These are phyloP conservation scores for Anoplius nigerrimus DNA, from an alignment of 2,888 invertebrate genomes.

Conservation along the genomic window DNA sequence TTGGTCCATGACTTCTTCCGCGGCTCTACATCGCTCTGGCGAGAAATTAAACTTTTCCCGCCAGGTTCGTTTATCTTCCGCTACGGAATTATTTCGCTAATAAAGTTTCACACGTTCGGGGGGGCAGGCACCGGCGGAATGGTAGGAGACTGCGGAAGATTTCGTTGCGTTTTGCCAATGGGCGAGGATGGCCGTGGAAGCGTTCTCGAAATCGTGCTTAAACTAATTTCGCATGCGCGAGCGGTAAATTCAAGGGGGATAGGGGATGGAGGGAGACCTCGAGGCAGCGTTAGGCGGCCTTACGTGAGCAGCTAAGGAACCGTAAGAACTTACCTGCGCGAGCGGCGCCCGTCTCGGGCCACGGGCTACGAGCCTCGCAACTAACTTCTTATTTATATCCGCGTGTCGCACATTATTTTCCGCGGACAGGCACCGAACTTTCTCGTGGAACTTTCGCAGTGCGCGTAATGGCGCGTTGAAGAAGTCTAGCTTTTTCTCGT, in stretches of 20 bases:
- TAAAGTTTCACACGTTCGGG: no score
- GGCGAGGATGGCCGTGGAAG: no score
- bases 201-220: slow-evolving; percentile 4
- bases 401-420: slow-evolving; percentile 52
- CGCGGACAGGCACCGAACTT: slow-evolving; percentile 39
- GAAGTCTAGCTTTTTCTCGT: slow-evolving; percentile 38
- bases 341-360: no score
- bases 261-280: slow-evolving; percentile 18
- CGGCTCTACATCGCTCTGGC: no score
- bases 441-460: slow-evolving; percentile 42
- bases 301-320: slow-evolving; percentile 26
- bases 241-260: slow-evolving; percentile 49
- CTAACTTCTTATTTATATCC: slow-evolving; percentile 53
- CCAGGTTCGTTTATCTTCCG: no score
- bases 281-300: slow-evolving; percentile 8
- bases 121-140: no score
- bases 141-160: no score
- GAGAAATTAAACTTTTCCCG: no score
- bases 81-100: no score
- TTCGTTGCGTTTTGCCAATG: no score
- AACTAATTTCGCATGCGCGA: slow-evolving; percentile 35
- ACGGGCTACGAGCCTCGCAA: slow-evolving; percentile 30
- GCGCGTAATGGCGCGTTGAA: slow-evolving; percentile 48
- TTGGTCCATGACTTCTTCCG: no score
- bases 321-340: no score